Percentiles rank a stretch among this genome's conserved stretches.
These are phyloP conservation scores for Thalassophryne amazonica DNA, from an alignment of 2,797 vertebrate genomes.

Conservation along the genomic window DNA sequence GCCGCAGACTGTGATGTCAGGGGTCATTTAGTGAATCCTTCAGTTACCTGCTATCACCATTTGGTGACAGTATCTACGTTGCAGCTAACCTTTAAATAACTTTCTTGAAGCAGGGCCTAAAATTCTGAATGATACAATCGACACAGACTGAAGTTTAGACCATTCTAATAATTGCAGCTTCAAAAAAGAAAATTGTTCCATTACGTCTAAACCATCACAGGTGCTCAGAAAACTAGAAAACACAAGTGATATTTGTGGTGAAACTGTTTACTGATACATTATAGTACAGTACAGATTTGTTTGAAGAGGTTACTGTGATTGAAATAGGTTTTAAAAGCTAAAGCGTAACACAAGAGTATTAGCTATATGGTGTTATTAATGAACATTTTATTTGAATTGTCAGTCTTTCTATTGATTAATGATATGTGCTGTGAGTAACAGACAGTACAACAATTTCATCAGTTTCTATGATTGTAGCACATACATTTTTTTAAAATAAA, in stretches of 20 bases:
- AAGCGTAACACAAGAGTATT: neutral
- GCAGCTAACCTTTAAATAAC: no score
- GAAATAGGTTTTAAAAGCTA: neutral
- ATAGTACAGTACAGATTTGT: neutral
- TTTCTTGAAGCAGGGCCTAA: no score
- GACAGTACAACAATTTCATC: neutral
- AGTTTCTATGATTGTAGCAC: slow-evolving; percentile 14
- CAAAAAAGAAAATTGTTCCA: no score
- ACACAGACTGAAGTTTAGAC: no score
- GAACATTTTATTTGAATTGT: slow-evolving; percentile 7
- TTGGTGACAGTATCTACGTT: no score
- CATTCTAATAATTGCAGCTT: no score
- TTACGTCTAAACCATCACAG: slow-evolving; percentile 2
- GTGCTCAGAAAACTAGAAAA: slow-evolving; percentile 29
- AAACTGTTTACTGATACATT: neutral
- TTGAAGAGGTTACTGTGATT: slow-evolving; percentile 11
- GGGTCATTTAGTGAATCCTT: no score
- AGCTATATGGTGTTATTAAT: neutral
- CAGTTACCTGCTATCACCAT: no score
- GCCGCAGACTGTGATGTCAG: slow-evolving; percentile 55
- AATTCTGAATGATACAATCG: no score
- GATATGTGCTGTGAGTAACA: slow-evolving; percentile 6
- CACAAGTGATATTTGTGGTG: neutral
- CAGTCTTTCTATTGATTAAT: slow-evolving; percentile 10
- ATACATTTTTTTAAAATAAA: slow-evolving; percentile 18